Conservation (phyloP, 2,888 invertebrate species). For the Metellina segmentata region DNA sequence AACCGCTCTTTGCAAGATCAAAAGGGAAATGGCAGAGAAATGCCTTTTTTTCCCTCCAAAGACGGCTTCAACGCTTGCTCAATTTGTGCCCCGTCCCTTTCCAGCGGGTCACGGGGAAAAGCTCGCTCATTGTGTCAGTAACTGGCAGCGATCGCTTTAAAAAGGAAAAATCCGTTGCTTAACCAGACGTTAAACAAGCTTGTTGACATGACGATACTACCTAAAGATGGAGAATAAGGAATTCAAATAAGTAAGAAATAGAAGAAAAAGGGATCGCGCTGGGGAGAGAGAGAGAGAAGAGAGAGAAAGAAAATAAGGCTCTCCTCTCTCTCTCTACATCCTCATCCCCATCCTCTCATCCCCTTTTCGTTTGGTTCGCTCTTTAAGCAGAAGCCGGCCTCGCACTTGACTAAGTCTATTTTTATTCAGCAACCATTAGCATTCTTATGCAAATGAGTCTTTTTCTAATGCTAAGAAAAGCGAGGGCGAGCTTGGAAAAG, state of each 20-base stretch:
- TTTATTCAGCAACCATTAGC: conserved; percentile 74
- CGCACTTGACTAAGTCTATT: conserved; percentile 69
- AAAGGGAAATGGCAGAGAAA: background rate
- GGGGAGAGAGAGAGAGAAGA: conserved; percentile 15
- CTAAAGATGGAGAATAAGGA: conserved; percentile 60
- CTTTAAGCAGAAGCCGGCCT: conserved; percentile 65
- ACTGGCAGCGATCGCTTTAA: conserved; percentile 36
- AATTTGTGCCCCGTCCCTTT: conserved; percentile 50
- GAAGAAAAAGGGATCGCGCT: conserved; percentile 10
- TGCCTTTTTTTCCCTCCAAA: background rate
- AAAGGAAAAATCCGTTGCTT: conserved; percentile 58
- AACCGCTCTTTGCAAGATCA: background rate
- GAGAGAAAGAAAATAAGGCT: conserved; percentile 36
- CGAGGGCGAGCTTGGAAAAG: conserved; percentile 5
- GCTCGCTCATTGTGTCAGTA: conserved; percentile 20
- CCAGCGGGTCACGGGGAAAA: background rate
- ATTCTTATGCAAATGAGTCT: conserved; percentile 75
- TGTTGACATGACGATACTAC: conserved; percentile 72
- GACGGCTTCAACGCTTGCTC: background rate
- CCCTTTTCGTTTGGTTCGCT: conserved; percentile 54
- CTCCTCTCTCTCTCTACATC: background rate
- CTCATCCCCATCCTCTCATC: background rate
- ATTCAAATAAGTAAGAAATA: conserved; percentile 68
- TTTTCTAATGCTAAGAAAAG: conserved; percentile 65
- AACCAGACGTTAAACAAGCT: conserved; percentile 76